These are phyloP conservation scores for Genyomyrus donnyi DNA, from an alignment of 2,113 vertebrate genomes.

Conservation along the genomic window DNA sequence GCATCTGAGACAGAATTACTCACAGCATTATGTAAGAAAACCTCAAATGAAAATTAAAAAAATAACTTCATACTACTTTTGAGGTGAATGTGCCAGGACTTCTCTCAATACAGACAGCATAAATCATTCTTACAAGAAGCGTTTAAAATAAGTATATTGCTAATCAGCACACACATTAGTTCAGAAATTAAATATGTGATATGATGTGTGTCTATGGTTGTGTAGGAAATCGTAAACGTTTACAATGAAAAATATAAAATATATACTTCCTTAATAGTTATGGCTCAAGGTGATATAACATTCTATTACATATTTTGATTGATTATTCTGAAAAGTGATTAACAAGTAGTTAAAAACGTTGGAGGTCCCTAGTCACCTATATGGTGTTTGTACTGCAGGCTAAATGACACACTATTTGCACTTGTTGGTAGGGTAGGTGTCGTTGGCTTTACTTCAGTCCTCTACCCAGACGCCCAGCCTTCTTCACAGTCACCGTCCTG, in stretches of 20 bases:
- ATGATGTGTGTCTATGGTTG: not conserved
- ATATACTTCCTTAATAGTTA: not conserved
- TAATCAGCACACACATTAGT: not conserved
- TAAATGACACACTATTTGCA: constrained; percentile 33
- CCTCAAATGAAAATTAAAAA: not conserved
- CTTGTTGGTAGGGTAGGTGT: constrained; percentile 29
- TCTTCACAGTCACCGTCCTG: not conserved
- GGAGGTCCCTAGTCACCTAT: constrained; percentile 17
- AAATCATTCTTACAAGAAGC: not conserved
- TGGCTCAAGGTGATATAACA: not conserved
- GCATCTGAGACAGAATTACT: not conserved
- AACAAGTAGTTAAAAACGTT: constrained; percentile 8
- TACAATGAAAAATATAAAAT: not conserved
- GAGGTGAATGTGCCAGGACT: not conserved
- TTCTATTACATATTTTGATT: not conserved
- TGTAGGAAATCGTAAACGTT: not conserved
- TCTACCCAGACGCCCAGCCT: constrained; percentile 2
- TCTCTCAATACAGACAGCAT: not conserved
- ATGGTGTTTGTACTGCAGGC: constrained; percentile 28
- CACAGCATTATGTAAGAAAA: not conserved
- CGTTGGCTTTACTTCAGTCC: constrained; percentile 21
- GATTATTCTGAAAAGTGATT: not conserved
- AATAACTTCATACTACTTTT: not conserved
- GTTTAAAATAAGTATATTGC: not conserved
- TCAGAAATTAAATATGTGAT: not conserved